Evolutionary conservation across 1,140 invertebrate species (phyloP).

Genomic region (Anagrus nilaparvatae): DNA sequence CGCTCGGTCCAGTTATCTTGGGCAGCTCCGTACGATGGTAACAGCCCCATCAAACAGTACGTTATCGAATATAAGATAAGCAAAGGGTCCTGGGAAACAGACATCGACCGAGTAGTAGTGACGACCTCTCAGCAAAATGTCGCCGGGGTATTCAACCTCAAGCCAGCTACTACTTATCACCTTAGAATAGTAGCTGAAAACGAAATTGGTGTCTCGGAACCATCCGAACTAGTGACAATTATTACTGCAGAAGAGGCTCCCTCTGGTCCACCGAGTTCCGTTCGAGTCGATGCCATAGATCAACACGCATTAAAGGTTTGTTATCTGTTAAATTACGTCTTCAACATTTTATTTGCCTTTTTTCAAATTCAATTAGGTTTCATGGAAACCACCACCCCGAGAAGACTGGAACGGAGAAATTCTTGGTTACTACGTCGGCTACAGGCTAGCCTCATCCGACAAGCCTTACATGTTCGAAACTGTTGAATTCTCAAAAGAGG

Average conservation of each 20-base stretch:
- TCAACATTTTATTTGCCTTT: too few relatives aligned
- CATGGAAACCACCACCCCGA: slow-evolving; percentile 84
- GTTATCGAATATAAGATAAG: slow-evolving; percentile 88
- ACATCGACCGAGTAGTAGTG: slow-evolving; percentile 74
- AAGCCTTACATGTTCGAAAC: slow-evolving; percentile 87
- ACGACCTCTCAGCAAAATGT: slow-evolving; percentile 72
- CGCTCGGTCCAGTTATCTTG: slow-evolving; percentile 82
- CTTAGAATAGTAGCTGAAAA: slow-evolving; percentile 90
- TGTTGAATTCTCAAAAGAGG: slow-evolving; percentile 83
- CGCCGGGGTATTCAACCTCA: slow-evolving; percentile 77
- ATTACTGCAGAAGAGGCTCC: slow-evolving; percentile 93
- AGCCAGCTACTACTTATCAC: slow-evolving; percentile 86
- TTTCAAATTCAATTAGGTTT: slow-evolving; percentile 33
- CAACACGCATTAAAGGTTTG: slow-evolving; percentile 79
- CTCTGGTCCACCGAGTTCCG: slow-evolving; percentile 68
- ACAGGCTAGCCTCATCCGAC: slow-evolving; percentile 78
- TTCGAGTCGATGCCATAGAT: slow-evolving; percentile 83
- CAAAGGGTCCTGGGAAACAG: slow-evolving; percentile 73
- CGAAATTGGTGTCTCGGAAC: slow-evolving; percentile 82
- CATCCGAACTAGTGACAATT: slow-evolving; percentile 85
- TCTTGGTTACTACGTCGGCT: slow-evolving; percentile 81
- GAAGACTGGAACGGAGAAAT: slow-evolving; percentile 92
- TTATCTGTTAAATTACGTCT: too few relatives aligned
- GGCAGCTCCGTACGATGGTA: slow-evolving; percentile 90
- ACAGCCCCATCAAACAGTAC: slow-evolving; percentile 86